Evolutionary conservation across 2,797 vertebrate genomes (phyloP), one percentile per base, ranked within the genome.

Genomic region (Acanthis flammea): DNA sequence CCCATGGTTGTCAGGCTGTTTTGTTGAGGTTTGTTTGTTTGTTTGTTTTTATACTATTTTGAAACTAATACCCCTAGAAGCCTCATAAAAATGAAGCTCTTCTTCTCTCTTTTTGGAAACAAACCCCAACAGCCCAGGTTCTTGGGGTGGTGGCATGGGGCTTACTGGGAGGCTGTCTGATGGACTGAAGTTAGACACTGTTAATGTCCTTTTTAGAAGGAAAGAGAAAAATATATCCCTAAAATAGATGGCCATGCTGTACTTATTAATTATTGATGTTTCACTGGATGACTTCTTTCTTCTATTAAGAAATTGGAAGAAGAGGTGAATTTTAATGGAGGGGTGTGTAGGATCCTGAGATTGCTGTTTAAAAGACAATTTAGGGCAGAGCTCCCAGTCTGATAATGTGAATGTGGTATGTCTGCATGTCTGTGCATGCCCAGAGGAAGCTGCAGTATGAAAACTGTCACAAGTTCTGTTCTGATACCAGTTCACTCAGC

Each of bases 251-350:
- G 22, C 39, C 50, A 21, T 19, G 6, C 70, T 84, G 82, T 88
- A 83, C 86, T 85, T 88, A 48, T 75, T 88, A 88, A 94, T 80
- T 84, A 78, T 95, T 86, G 58, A 91, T 48, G 45, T 55, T 84
- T 42, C 22, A 25, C n/a, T 87, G 58, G 44, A 66, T 31, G 11
- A 25, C 33, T 63, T 27, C 27, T 88, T 45, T 82, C 14, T 78
- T 80, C 75, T 91, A 39, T 88, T 86, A 78, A 58, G 58, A 68
- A 81, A 53, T 3, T 45, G 72, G 27, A 60, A 55, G 39, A 72
- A 58, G 77, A 67, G 27, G 55, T 94, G 19, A 74, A 61, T 47
- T 71, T 86, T 72, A 55, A 54, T 68, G 39, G 41, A 53, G 24
- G 14, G 8, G 2, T 41, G 24, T 14, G 9, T 53, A 28, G 13